Conservation (phyloP, 2,113 vertebrate species). For the Nothocercus julius region DNA sequence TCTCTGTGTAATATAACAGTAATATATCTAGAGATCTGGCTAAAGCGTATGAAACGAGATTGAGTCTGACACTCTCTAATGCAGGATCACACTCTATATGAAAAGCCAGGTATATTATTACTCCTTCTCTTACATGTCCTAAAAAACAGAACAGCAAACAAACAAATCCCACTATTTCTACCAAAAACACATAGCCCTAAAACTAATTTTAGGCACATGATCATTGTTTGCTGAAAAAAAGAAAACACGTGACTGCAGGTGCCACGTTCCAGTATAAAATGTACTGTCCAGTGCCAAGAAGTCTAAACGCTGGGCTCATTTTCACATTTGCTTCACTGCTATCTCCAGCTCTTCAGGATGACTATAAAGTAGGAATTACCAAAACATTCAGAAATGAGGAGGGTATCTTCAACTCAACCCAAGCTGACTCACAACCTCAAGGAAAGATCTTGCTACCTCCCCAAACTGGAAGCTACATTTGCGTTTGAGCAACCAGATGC, state of each 20-base stretch:
- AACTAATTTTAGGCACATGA: neutral
- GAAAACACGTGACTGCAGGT: neutral
- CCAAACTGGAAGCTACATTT: neutral
- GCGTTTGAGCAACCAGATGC: neutral
- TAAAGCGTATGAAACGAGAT: neutral
- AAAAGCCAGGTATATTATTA: neutral
- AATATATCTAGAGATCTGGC: neutral
- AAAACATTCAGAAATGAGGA: neutral
- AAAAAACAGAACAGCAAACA: no score
- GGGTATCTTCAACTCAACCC: neutral
- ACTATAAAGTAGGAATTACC: neutral
- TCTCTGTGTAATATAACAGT: neutral
- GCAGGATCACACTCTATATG: neutral
- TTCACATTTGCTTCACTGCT: neutral
- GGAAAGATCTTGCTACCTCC: neutral
- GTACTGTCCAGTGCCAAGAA: neutral
- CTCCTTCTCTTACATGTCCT: neutral
- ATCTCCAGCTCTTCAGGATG: neutral
- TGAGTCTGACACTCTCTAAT: neutral
- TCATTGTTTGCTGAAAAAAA: neutral
- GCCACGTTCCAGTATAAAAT: neutral
- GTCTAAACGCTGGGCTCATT: neutral
- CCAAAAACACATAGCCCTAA: neutral
- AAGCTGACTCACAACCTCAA: neutral
- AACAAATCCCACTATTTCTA: neutral